A percentile compares a stretch with the other conserved stretches of the same genome.
Evolutionary conservation across 1,140 invertebrate species (phyloP).

Genomic region (Littorina saxatilis): DNA sequence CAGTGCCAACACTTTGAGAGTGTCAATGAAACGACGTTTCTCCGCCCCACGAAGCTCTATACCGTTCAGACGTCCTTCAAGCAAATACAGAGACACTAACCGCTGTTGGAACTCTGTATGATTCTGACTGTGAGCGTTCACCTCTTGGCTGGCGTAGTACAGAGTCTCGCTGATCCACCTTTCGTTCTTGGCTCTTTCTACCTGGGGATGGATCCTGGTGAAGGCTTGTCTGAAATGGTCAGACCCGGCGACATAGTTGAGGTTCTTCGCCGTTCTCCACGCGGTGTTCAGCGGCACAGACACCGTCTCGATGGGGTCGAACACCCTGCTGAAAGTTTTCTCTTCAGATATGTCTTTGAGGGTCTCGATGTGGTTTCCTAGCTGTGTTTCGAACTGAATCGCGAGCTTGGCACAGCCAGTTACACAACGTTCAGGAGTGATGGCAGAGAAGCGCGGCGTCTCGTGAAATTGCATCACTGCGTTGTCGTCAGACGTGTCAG

Average conservation of each 20-base stretch:
- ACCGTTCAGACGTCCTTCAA: slow-evolving; percentile 89
- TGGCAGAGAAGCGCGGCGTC: slow-evolving; percentile 86
- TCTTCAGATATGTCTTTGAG: slow-evolving; percentile 72
- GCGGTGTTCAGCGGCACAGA: slow-evolving; percentile 85
- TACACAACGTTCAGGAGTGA: slow-evolving; percentile 89
- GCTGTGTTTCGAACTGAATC: slow-evolving; percentile 87
- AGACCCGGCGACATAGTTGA: slow-evolving; percentile 88
- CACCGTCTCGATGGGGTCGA: slow-evolving; percentile 86
- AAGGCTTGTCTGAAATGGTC: slow-evolving; percentile 75
- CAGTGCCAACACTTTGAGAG: slow-evolving; percentile 76
- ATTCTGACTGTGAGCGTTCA: slow-evolving; percentile 75
- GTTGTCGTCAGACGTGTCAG: slow-evolving; percentile 86
- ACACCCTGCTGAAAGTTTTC: slow-evolving; percentile 85
- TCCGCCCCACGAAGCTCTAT: slow-evolving; percentile 78
- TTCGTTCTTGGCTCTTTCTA: slow-evolving; percentile 70
- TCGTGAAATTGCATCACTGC: slow-evolving; percentile 84
- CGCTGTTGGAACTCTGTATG: slow-evolving; percentile 83
- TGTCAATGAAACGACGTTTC: slow-evolving; percentile 63
- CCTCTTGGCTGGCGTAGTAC: slow-evolving; percentile 75
- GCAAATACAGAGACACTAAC: slow-evolving; percentile 85
- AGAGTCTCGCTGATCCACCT: slow-evolving; percentile 70
- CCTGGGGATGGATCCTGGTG: slow-evolving; percentile 70
- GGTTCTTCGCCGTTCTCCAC: slow-evolving; percentile 90
- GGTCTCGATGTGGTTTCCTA: slow-evolving; percentile 82
- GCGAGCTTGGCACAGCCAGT: slow-evolving; percentile 88